Conservation (phyloP, 2,797 vertebrate species). For the Centropyge bicolor region DNA sequence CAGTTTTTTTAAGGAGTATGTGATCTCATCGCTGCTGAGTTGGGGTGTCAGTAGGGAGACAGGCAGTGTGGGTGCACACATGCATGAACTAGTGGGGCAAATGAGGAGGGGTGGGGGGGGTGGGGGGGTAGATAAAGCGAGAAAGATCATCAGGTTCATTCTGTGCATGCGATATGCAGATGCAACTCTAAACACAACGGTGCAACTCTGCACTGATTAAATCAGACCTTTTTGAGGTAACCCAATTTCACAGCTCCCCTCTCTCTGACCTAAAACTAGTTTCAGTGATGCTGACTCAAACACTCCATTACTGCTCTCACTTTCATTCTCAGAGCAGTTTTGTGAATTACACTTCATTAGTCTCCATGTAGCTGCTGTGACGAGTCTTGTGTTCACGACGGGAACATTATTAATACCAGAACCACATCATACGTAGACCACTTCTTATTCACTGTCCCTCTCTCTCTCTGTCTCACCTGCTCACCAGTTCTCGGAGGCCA, state of each 20-base stretch:
- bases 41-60: constrained; percentile 40
- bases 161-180: constrained; percentile 24
- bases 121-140: background rate
- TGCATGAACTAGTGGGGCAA: constrained; percentile 45
- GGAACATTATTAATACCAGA: background rate
- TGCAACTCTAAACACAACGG: constrained; percentile 25
- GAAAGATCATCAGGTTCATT: constrained; percentile 20
- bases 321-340: constrained; percentile 28
- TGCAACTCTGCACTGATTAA: constrained; percentile 43
- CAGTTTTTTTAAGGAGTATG: constrained; percentile 14
- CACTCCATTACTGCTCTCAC: constrained; percentile 11
- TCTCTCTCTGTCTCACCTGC: constrained; percentile 7
- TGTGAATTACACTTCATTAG: constrained; percentile 35
- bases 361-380: constrained; percentile 13
- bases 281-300: constrained; percentile 57
- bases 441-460: background rate
- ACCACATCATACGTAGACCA: background rate
- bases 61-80: constrained; percentile 43
- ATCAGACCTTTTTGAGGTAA: constrained; percentile 54
- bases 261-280: constrained; percentile 63
- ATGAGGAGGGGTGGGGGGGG: background rate
- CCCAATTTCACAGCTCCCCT: constrained; percentile 52
- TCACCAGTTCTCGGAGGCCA: background rate
- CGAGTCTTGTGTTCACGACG: constrained; percentile 1
- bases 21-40: constrained; percentile 39